Base-by-base conservation (phyloP, 2,888 invertebrate species). In the Synergus japonicus region DNA sequence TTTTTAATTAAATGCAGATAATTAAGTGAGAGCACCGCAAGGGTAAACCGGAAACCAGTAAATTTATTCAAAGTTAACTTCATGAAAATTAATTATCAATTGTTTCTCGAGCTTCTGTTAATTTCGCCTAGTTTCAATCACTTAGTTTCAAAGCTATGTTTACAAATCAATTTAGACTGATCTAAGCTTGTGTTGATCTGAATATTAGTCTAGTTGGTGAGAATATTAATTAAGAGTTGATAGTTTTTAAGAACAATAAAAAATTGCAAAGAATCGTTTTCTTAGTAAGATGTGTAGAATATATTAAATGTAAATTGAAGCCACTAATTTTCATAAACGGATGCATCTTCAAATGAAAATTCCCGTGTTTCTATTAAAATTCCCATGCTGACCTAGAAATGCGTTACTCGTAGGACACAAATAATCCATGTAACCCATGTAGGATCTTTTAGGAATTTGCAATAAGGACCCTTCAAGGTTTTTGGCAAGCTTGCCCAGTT, bases 391-490 rank as follows among this genome's bases (percentile, higher is more conserved):
- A 69, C 69, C 46, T 69, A 60, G 60, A 22, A 60, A 60, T 15
- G 15, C 15, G 29, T 46, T 29, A 29, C 15, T 13, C 12, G 15
- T 10, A 7, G 46, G 49, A 69, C 69, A 49, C 29, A 69, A 49
- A 49, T 69, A 29, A 29, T 2, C 49, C 73, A 22, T 73, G 54
- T 54, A 73, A 73, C 73, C 54, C 46, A 73, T 10, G 37, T 73
- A 49, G 37, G 41, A 41, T 54, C 69, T 69, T 73, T 37, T 54
- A 49, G 73, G 73, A 73, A 73, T 54, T 73, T 73, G 46, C 73
- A 73, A n/a, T 73, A 73, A 49, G 73, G 73, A 54, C 49, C 49
- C n/a, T 73, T 37, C 73, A 73, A 54, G 54, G 73, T 54, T 73
- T 54, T 73, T 73, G 54, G 54, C 73, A 73, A 73, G 41, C 60